Conservation (phyloP, 2,888 invertebrate genomes). For the Cylloceria caligata region DNA sequence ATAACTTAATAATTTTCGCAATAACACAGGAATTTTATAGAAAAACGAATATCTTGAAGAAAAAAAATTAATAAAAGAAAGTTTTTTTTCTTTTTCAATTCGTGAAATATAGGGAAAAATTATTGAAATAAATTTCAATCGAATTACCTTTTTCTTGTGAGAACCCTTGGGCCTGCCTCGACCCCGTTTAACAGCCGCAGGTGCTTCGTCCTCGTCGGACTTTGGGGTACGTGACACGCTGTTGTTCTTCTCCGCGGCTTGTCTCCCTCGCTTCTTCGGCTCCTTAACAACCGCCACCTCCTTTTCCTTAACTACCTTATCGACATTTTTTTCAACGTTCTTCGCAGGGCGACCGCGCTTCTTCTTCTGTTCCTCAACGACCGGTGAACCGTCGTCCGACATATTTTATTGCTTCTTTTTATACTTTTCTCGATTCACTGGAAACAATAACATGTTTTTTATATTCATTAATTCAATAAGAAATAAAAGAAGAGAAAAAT, state of each 20-base stretch:
- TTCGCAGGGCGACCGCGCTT: slow-evolving; percentile 83
- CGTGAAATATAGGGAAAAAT: neutral
- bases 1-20: too few relatives aligned
- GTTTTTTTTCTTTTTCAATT: slow-evolving; percentile 20
- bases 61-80: neutral
- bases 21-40: too few relatives aligned
- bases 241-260: slow-evolving; percentile 80
- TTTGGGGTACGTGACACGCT: slow-evolving; percentile 77
- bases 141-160: slow-evolving; percentile 82
- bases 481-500: neutral
- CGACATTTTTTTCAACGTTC: slow-evolving; percentile 76
- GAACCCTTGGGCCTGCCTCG: slow-evolving; percentile 83
- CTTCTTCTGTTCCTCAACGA: slow-evolving; percentile 84
- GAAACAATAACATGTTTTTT: neutral
- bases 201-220: slow-evolving; percentile 82
- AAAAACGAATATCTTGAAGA: neutral
- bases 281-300: slow-evolving; percentile 75
- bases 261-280: slow-evolving; percentile 82
- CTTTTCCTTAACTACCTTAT: slow-evolving; percentile 61
- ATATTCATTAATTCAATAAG: neutral
- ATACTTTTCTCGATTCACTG: slow-evolving; percentile 38
- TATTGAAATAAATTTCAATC: neutral
- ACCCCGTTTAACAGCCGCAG: slow-evolving; percentile 82
- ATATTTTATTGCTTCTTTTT: slow-evolving; percentile 71
- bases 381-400: slow-evolving; percentile 84